Evolutionary conservation across 35 echinoderm and acorn worm species (phyloP).

Genomic region (Heliocidaris erythrogramma): DNA sequence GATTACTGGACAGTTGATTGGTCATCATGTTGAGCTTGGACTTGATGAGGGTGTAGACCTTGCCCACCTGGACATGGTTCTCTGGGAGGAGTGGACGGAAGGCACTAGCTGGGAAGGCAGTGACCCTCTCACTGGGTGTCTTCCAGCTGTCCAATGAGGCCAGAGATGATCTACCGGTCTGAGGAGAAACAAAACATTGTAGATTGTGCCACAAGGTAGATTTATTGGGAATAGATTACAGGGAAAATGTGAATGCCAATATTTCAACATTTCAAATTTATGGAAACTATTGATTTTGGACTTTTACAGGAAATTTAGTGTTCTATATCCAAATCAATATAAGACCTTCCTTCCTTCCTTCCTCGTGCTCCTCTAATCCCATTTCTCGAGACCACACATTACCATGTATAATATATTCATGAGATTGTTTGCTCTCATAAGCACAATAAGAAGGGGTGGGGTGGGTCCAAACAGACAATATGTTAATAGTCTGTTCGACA

Average conservation of each 20-base stretch:
- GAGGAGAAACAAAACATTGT: background rate
- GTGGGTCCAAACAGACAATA: too few relatives aligned
- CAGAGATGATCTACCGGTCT: constrained; percentile 53
- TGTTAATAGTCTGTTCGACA: too few relatives aligned
- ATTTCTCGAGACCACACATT: too few relatives aligned
- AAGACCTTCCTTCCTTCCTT: too few relatives aligned
- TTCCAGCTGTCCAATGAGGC: constrained; percentile 72
- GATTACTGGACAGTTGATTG: constrained; percentile 84
- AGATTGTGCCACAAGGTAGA: background rate
- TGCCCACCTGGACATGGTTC: constrained; percentile 59
- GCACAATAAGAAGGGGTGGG: too few relatives aligned
- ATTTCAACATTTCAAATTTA: background rate
- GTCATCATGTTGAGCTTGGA: constrained; percentile 81
- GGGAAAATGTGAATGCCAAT: background rate
- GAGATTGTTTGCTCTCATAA: too few relatives aligned
- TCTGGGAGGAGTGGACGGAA: constrained; percentile 87
- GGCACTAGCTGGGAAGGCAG: constrained; percentile 62
- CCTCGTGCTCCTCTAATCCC: too few relatives aligned
- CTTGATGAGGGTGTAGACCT: constrained; percentile 74
- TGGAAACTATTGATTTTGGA: background rate
- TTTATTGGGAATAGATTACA: background rate
- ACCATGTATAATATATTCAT: too few relatives aligned
- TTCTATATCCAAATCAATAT: too few relatives aligned
- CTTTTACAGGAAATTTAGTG: background rate
- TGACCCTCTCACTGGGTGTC: constrained; percentile 21